Base-by-base conservation (phyloP, 1,140 invertebrate species). In the Doryteuthis pealeii region DNA sequence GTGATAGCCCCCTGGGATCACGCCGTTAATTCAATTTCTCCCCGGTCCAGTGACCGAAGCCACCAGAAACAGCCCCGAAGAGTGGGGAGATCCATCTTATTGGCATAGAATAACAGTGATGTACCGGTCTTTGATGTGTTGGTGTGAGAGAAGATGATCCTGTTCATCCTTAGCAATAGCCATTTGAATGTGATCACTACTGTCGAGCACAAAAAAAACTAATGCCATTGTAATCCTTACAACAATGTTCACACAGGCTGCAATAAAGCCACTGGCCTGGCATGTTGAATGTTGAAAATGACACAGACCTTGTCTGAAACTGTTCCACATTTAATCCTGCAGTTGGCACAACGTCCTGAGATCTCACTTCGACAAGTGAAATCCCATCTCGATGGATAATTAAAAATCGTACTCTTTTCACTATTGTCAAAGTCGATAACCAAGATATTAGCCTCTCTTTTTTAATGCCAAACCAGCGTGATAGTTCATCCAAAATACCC, bases 161-260 rank as follows among this genome's bases (percentile, higher is more conserved):
- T 96, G 85, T 90, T 96, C 95, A 83, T 96, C 95, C 86, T 93
- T 93, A 0, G 93, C 94, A 0, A 96, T 94, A 10, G 94, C 95
- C 78, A 99, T 90, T 79, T 98, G 88, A 73, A 99, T 88, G 78
- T 93, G 92, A 87, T 99, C 98, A 77, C 94, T 95, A 74, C 95
- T 95, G 85, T 99, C 98, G 32, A 99, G 93, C 3, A 99, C 96
- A 89, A 99, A 99, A 76, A 99, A n/a, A n/a, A n/a, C n/a, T 94
- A 70, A 99, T 94, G 2, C 95, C 98, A 82, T 99, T 92, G 79
- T 95, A 95, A 79, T 95, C 93, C 81, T 93, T 80, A 87, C 98
- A 99, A 88, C 98, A 98, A 81, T 97, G 94, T 86, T 99, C 96
- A 98, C 98, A 99, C 22, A 99, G 89, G 80, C 94, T 94, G 74